These are phyloP conservation scores for Manis pentadactyla DNA, from an alignment of 2,797 vertebrate species.

Conservation along the genomic window DNA sequence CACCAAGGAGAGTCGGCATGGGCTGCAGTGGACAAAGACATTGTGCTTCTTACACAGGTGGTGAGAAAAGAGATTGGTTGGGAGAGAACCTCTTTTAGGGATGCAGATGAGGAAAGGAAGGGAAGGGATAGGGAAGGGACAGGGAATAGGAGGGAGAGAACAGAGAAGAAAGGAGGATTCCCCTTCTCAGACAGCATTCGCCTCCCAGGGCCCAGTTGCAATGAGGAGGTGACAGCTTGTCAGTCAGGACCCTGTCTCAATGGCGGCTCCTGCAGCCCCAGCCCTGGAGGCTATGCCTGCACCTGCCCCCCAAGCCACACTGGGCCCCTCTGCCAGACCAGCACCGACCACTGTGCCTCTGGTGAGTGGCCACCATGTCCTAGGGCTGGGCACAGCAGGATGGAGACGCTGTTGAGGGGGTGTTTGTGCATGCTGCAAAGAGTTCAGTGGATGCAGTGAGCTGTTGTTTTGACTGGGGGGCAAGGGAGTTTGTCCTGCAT, in stretches of 20 bases:
- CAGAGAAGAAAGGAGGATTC: background rate
- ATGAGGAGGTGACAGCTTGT: conserved; percentile 91
- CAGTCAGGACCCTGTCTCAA: conserved; percentile 85
- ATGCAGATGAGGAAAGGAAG: background rate
- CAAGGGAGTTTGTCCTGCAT: background rate
- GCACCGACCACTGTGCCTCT: conserved; percentile 67
- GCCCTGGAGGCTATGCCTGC: conserved; percentile 73
- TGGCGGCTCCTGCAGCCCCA: conserved; percentile 74
- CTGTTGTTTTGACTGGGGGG: background rate
- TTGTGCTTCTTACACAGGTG: background rate
- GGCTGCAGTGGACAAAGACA: background rate
- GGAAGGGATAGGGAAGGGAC: background rate
- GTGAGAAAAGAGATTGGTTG: background rate
- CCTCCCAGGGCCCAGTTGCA: conserved; percentile 86
- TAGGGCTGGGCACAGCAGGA: background rate
- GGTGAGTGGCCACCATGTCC: conserved; percentile 59
- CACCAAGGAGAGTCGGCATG: background rate
- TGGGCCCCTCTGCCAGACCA: conserved; percentile 70
- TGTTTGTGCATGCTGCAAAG: background rate
- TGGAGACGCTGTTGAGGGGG: background rate
- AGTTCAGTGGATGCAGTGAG: background rate
- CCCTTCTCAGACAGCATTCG: background rate
- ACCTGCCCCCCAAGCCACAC: conserved; percentile 74
- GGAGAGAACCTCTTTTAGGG: background rate
- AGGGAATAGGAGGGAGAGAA: background rate